Evolutionary conservation across 2,113 vertebrate species (phyloP).

Genomic region (Orcinus orca): DNA sequence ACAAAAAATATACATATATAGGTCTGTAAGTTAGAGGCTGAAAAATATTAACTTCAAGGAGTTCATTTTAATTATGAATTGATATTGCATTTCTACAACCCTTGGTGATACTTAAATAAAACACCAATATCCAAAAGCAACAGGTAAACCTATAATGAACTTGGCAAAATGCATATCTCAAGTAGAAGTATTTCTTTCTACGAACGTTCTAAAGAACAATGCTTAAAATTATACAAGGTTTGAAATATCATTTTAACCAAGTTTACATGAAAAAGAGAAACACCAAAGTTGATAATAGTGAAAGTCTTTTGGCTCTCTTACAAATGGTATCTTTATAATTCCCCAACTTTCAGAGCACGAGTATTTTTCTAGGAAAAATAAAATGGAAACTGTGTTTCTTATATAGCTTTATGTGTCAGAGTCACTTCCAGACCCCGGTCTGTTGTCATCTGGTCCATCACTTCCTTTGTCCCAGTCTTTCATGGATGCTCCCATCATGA

Average conservation of each 20-base stretch:
- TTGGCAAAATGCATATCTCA: conserved; percentile 49
- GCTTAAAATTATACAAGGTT: conserved; percentile 71
- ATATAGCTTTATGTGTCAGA: conserved; percentile 75
- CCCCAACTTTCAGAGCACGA: conserved; percentile 68
- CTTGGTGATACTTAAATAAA: background rate
- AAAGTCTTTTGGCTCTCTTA: background rate
- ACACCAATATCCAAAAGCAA: conserved; percentile 62
- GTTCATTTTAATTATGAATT: conserved; percentile 5
- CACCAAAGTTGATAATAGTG: background rate
- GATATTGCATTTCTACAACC: conserved; percentile 64
- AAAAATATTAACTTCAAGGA: background rate
- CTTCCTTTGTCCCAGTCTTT: conserved; percentile 98
- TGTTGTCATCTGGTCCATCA: conserved; percentile 38
- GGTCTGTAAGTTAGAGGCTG: background rate
- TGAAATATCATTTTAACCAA: conserved; percentile 72
- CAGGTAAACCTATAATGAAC: conserved; percentile 64
- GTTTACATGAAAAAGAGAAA: conserved; percentile 58
- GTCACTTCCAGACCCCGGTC: conserved; percentile 69
- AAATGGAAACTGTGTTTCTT: background rate
- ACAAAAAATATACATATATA: background rate
- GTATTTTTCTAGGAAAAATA: conserved; percentile 30
- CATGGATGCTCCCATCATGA: conserved; percentile 98
- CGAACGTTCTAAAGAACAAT: conserved; percentile 76
- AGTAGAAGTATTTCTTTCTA: conserved; percentile 76
- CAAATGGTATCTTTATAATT: background rate